Evolutionary conservation across 2,113 vertebrate species (phyloP).

Genomic region (Holacanthus passer): DNA sequence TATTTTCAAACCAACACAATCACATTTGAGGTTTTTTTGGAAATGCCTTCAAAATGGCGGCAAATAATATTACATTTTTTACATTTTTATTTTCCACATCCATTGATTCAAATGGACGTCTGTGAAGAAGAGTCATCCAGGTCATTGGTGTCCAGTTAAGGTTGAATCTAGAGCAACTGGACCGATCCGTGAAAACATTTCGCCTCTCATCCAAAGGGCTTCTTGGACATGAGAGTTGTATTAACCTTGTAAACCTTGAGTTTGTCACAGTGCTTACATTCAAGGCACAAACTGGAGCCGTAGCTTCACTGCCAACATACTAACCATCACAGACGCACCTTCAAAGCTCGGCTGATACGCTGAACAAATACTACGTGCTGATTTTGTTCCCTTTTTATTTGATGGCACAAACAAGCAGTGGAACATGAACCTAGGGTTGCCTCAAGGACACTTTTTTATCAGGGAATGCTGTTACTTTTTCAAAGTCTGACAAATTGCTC

Average conservation of each 20-base stretch:
- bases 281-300: background rate
- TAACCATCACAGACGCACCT: background rate
- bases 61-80: background rate
- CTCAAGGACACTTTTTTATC: background rate
- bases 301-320: background rate
- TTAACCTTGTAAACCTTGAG: background rate
- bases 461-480: background rate
- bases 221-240: background rate
- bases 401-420: background rate
- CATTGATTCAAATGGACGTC: too few species aligned
- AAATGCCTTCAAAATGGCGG: background rate
- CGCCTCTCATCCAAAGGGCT: too few species aligned
- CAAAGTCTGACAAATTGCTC: background rate
- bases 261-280: background rate
- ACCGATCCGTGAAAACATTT: too few species aligned
- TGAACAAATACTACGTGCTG: constrained; percentile 5
- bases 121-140: too few species aligned
- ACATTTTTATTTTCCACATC: background rate
- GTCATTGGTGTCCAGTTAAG: too few species aligned
- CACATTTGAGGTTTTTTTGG: background rate
- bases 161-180: too few species aligned
- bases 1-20: too few species aligned
- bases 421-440: background rate
- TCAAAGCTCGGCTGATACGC: background rate
- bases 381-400: background rate